These are phyloP conservation scores for Kryphioiulus occultus DNA, from an alignment of 2,888 invertebrate genomes.

Conservation along the genomic window DNA sequence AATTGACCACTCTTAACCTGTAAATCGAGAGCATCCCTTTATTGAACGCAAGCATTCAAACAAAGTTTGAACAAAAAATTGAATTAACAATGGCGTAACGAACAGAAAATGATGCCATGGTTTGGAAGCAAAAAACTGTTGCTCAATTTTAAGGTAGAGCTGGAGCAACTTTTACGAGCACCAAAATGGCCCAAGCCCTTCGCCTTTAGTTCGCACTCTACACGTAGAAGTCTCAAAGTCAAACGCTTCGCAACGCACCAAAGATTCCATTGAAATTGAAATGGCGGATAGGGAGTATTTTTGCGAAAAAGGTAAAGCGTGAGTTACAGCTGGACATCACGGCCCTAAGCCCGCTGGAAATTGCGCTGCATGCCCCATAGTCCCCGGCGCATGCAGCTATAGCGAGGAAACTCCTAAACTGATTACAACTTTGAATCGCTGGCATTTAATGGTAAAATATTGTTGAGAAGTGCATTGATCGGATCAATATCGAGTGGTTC, in stretches of 20 bases:
- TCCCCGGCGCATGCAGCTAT: background rate
- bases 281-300: background rate
- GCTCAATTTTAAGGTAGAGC: too few species aligned
- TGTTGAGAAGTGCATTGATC: constrained; percentile 7
- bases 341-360: background rate
- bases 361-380: background rate
- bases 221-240: too few species aligned
- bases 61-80: too few species aligned
- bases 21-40: too few species aligned
- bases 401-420: background rate
- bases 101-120: too few species aligned
- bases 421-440: constrained; percentile 26
- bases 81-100: too few species aligned
- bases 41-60: too few species aligned
- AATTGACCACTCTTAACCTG: too few species aligned
- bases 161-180: too few species aligned
- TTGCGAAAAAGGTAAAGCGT: background rate
- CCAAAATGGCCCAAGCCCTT: too few species aligned
- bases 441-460: constrained; percentile 30
- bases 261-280: background rate
- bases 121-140: too few species aligned
- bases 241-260: background rate
- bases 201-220: too few species aligned
- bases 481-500: constrained; percentile 19
- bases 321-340: background rate